Evolutionary conservation across 1,140 invertebrate genomes (phyloP).

Genomic region (Neodiprion lecontei): DNA sequence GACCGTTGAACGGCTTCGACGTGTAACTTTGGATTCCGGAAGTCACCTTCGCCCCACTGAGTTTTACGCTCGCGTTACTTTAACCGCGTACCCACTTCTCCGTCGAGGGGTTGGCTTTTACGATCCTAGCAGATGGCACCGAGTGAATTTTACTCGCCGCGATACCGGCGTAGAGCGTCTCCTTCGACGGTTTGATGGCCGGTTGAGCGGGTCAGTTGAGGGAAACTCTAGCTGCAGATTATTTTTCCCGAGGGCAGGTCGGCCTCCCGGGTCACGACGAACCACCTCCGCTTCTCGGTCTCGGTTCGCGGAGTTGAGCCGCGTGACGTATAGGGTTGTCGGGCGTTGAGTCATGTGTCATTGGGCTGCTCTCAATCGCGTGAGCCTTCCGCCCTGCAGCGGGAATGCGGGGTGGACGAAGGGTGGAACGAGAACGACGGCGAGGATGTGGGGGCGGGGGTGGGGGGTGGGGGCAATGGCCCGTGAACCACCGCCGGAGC

Average conservation of each 20-base stretch:
- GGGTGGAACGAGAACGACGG: conserved; percentile 25
- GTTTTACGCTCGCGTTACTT: neutral
- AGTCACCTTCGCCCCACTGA: neutral
- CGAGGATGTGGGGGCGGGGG: conserved; percentile 33
- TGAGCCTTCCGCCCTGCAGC: conserved; percentile 32
- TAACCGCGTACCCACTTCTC: neutral
- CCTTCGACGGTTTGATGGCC: neutral
- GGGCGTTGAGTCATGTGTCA: conserved; percentile 56
- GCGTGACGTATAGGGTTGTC: conserved; percentile 50
- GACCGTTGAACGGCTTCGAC: too few relatives aligned
- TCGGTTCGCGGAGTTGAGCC: conserved; percentile 11
- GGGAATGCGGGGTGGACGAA: conserved; percentile 18
- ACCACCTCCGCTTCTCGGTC: neutral
- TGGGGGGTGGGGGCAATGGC: conserved; percentile 53
- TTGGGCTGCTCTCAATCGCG: conserved; percentile 48
- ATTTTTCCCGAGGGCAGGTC: too few relatives aligned
- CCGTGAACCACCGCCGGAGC: conserved; percentile 57
- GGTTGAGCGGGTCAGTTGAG: neutral
- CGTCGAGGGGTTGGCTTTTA: neutral
- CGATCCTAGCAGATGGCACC: neutral
- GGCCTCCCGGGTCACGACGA: too few relatives aligned
- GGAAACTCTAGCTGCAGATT: neutral
- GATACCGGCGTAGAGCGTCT: neutral
- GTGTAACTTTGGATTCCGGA: neutral
- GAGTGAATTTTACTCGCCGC: neutral